A percentile compares a stretch with the other conserved stretches of the same genome.
Evolutionary conservation across 2,888 invertebrate species (phyloP).

Genomic region (Petrophora chlorosata): DNA sequence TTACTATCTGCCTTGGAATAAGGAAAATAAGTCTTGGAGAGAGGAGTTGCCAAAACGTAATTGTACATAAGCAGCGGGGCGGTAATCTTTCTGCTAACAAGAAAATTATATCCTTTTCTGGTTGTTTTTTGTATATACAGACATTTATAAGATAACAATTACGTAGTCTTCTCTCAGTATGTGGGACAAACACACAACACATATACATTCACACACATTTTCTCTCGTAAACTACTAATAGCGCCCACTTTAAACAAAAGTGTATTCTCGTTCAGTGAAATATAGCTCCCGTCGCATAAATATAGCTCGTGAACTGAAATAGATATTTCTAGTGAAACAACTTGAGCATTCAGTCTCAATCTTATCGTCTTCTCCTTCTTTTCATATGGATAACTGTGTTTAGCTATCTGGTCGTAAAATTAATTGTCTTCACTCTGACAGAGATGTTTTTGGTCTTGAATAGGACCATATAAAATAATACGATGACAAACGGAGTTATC

Average conservation of each 20-base stretch:
- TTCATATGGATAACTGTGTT: too few relatives aligned
- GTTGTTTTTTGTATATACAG: neutral
- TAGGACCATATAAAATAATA: too few relatives aligned
- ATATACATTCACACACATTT: constrained; percentile 2
- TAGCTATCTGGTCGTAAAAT: too few relatives aligned
- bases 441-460: too few relatives aligned
- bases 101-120: neutral
- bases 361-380: too few relatives aligned
- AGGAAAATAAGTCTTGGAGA: too few relatives aligned
- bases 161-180: neutral
- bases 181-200: constrained; percentile 12
- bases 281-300: constrained; percentile 29
- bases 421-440: too few relatives aligned
- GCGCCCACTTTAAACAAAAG: constrained; percentile 27
- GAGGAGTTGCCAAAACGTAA: constrained; percentile 15
- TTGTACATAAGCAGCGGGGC: constrained; percentile 1
- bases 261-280: constrained; percentile 23
- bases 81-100: neutral
- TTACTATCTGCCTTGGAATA: too few relatives aligned
- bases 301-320: constrained; percentile 34
- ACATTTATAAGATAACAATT: neutral
- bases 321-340: constrained; percentile 25
- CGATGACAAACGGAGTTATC: too few relatives aligned
- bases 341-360: constrained; percentile 23
- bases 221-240: constrained; percentile 19